These are phyloP conservation scores for Machimus rusticus DNA, from an alignment of 2,888 invertebrate species.

Conservation along the genomic window DNA sequence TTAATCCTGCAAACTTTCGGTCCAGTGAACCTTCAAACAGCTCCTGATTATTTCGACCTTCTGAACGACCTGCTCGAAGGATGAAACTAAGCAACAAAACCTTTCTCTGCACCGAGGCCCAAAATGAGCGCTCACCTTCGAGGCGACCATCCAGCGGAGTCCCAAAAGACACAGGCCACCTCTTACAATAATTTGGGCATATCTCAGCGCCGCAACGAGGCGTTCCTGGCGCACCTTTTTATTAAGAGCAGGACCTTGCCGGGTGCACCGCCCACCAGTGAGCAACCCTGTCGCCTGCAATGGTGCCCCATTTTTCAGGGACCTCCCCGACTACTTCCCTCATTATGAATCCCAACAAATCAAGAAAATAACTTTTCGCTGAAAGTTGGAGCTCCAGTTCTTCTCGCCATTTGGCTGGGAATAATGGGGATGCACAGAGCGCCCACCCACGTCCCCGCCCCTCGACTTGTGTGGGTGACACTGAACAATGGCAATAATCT, in stretches of 20 bases:
- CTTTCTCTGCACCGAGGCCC: neutral
- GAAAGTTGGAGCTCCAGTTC: neutral
- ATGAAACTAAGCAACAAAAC: neutral
- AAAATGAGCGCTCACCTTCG: neutral
- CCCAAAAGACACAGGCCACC: neutral
- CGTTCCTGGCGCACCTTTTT: neutral
- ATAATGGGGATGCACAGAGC: neutral
- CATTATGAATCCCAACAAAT: neutral
- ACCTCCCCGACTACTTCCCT: neutral
- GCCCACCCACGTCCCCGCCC: neutral
- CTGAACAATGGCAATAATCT: constrained; percentile 13
- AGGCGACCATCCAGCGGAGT: neutral
- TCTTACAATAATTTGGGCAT: neutral
- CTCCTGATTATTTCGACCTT: neutral
- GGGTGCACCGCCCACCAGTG: neutral
- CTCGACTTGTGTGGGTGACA: neutral
- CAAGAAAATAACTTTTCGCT: constrained; percentile 3
- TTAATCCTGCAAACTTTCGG: neutral
- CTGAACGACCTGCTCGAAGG: neutral
- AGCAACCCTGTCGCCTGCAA: neutral
- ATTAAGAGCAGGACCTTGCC: neutral
- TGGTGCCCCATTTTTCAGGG: neutral
- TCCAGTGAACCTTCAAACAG: neutral
- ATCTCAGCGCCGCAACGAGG: neutral
- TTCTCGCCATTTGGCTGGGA: neutral